Evolutionary conservation across 1,140 invertebrate species (phyloP), one percentile per base, ranked within the genome.

Genomic region (Drosophila quadrilineata): DNA sequence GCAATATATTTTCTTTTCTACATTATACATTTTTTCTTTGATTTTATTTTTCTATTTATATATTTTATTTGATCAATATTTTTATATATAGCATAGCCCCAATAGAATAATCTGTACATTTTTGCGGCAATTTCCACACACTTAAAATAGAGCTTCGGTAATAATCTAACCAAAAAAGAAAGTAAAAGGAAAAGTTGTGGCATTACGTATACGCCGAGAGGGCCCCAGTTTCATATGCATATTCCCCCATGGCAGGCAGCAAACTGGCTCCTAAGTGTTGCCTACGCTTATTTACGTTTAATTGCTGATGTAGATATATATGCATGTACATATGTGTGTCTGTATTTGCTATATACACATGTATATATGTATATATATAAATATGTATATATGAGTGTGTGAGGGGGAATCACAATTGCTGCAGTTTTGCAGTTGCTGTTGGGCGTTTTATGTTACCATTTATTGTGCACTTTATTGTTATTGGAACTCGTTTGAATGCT

Each of bases 401-500:
- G 21, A 16, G 33, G 10, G 21, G 50, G 31, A 56, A 71, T 41
- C 60, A 71, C 67, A 84, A 84, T 68, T 67, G 38, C 31, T 62
- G 49, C 28, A 67, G 28, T 48, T 69, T 36, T 57, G 46, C 65
- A 57, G 45, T 72, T 72, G 64, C 60, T 71, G 67, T 57, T 58
- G 63, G 58, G 53, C 76, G 66, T 74, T 84, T 84, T 84, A 84
- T 77, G 77, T 84, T 85, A 72, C 79, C 58, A 77, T 79, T 84
- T 85, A 84, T 84, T 84, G 79, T 84, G 74, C 79, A 84, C 79
- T 85, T 84, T 79, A 70, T 74, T 46, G 41, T 80, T 82, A 75
- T 82, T 82, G 75, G 68, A n/a, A n/a, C 59, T 66, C 59, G 56
- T 63, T 66, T 60, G 59, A 64, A 63, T 56, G 49, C 22, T 24